Conservation (phyloP, 2,113 vertebrate genomes). For the Mesocricetus auratus region DNA sequence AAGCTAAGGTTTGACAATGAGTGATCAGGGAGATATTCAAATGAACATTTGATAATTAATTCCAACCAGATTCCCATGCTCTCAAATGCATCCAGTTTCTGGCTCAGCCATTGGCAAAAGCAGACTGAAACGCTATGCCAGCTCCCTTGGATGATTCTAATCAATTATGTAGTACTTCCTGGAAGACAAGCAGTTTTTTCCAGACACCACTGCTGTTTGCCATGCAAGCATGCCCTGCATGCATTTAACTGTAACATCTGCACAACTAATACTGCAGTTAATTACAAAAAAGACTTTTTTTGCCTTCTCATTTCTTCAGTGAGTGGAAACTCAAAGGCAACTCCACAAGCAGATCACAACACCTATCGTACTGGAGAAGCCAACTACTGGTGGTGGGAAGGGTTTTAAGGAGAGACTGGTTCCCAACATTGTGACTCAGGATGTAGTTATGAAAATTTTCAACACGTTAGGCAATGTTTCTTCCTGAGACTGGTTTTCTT, state of each 20-base stretch:
- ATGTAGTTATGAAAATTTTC: not conserved
- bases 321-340: not conserved
- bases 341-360: not conserved
- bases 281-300: conserved; percentile 43
- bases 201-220: conserved; percentile 23
- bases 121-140: not conserved
- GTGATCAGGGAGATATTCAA: not conserved
- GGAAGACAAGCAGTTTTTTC: conserved; percentile 49
- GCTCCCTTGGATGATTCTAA: conserved; percentile 61
- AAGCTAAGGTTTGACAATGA: not conserved
- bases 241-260: conserved; percentile 53
- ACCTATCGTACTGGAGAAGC: not conserved
- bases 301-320: not conserved
- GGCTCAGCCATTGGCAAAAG: conserved; percentile 27
- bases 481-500: not conserved
- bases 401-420: not conserved
- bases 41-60: conserved; percentile 56
- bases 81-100: not conserved
- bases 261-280: conserved; percentile 4
- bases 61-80: conserved; percentile 48
- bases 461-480: not conserved
- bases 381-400: not conserved
- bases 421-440: not conserved
- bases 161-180: conserved; percentile 63
- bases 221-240: not conserved